Evolutionary conservation across 2,797 vertebrate genomes (phyloP).

Genomic region (Onychomys arenicola): DNA sequence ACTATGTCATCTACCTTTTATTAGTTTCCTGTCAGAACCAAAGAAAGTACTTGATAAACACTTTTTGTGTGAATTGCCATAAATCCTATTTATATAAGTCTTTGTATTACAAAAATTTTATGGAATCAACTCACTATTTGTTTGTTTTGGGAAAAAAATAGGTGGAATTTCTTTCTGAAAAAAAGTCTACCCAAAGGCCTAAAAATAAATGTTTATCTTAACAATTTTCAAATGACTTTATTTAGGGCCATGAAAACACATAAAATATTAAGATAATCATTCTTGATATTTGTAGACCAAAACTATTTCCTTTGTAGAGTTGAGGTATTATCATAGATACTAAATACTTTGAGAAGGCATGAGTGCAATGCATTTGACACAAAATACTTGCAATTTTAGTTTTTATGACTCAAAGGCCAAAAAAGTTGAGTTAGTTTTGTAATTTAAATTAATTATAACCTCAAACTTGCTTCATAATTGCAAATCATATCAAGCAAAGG

Average conservation of each 20-base stretch:
- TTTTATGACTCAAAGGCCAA: constrained; percentile 71
- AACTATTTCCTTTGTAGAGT: constrained; percentile 38
- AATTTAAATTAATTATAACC: constrained; percentile 73
- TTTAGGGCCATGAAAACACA: not conserved
- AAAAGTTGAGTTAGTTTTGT: constrained; percentile 62
- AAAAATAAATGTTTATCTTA: constrained; percentile 7
- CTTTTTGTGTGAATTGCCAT: not conserved
- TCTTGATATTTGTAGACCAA: constrained; percentile 39
- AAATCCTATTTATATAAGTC: not conserved
- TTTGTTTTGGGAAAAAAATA: constrained; percentile 29
- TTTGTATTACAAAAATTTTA: not conserved
- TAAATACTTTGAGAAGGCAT: constrained; percentile 71
- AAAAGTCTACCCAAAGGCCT: not conserved
- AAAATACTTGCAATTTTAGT: constrained; percentile 51
- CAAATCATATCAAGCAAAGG: constrained; percentile 21
- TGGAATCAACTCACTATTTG: not conserved
- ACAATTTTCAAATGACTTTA: constrained; percentile 29
- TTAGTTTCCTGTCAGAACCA: not conserved
- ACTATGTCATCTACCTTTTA: not conserved
- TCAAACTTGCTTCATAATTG: constrained; percentile 73
- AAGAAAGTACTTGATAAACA: constrained; percentile 21
- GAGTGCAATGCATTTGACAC: constrained; percentile 3
- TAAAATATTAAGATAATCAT: not conserved
- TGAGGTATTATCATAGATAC: not conserved
- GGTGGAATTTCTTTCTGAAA: constrained; percentile 46